Evolutionary conservation across 2,888 invertebrate species (phyloP), one percentile per base, ranked within the genome.

Genomic region (Liopterus haemorrhoidalis): DNA sequence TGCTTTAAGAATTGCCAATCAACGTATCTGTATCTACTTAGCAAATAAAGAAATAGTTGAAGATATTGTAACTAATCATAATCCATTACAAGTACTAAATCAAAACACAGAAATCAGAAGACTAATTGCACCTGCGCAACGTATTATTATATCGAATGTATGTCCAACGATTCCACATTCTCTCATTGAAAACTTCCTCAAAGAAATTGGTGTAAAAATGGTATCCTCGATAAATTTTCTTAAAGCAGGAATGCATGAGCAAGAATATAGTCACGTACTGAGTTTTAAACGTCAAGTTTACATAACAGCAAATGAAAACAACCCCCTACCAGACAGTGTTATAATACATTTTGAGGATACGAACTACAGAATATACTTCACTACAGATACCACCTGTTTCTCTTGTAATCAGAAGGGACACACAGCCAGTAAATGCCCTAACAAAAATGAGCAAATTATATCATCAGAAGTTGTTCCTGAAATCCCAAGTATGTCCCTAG

Each of bases 111-210:
- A 38, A 8, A 41, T 46, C 11, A 31, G 40, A 18, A 41, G 27
- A n/a, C 16, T 49, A 12, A 16, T 35, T 5, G 12, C 39, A 4
- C 32, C 21, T 22, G 12, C 16, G 12, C 44, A 45, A 31, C 18
- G 45, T 21, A 30, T 49, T 22, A 45, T 45, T 20, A 27, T 49
- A 5, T 42, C 42, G 6, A 38, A 46, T 21, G 37, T 46, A 1
- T 30, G 28, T 14, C 44, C 46, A 5, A 16, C 30, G 12, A 27
- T 42, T 2, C 46, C 39, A 4, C 41, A 46, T 25, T 28, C 8
- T 8, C 5, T 21, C 12, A 25, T 44, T 11, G 37, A 35, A 36
- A n/a, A 37, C 5, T 14, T 8, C 15, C 14, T 37, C 9, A 37
- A 24, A 24, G 14, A 25, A 22, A 22, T 9, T 9, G 4, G 20